Base-by-base conservation (phyloP, 2,888 invertebrate species). In the Brachylomia viminalis region DNA sequence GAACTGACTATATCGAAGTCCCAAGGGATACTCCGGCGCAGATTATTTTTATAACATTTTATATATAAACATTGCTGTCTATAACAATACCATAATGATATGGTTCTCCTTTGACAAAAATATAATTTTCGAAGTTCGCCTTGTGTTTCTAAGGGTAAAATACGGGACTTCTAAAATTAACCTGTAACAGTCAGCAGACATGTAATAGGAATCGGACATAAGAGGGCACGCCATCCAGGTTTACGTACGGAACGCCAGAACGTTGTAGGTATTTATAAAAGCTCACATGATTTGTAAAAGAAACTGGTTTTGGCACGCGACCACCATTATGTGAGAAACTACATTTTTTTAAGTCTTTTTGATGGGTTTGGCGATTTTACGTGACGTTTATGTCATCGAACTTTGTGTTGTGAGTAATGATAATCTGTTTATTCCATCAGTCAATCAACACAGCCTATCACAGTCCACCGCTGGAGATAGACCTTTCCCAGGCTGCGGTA, bases 291-390 rank as follows among this genome's bases (percentile, higher is more conserved):
- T 75, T 75, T 69, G 64, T 56, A 38, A 68, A 62, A 30, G 13
- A 64, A 71, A 79, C 82, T 15, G 70, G 83, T 83, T 58, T 75
- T 82, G 83, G 82, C 82, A 82, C 83, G 82, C 75, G 82, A 82
- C 82, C 23, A 30, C 4, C 15, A 59, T 75, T 72, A 64, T 52
- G 33, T 71, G 73, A 49, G 47, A 27, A 42, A 66, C 17, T 23
- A 20, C 8, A 6, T 65, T 20, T 61, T 67, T 70, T 65, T 68
- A 15, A 7, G 23, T 38, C 23, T 38, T 62, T 59, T 38, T 66
- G 7, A 69, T 47, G 68, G 52, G 20, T 82, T 64, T 64, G 30
- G 7, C 38, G 23, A 30, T 23, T 62, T 80, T 33, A 66, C 49
- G 33, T 70, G 52, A 5, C 23, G 56, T 74, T 82, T 71, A 75